Evolutionary conservation across 2,888 invertebrate genomes (phyloP).

Genomic region (Andrena marginata): DNA sequence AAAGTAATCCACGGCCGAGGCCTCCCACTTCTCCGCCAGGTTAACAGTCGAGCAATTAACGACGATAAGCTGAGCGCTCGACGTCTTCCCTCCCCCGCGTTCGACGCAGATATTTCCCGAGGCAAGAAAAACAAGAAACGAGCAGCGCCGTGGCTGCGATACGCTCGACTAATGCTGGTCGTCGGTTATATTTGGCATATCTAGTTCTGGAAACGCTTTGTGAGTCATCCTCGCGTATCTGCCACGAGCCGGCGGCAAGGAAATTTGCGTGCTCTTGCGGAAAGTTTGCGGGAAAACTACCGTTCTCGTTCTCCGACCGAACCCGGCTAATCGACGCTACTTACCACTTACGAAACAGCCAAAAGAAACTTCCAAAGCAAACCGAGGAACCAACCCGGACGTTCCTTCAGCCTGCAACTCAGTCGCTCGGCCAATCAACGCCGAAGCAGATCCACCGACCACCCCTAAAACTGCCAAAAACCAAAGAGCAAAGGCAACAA

Average conservation of each 20-base stretch:
- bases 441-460: too few species aligned
- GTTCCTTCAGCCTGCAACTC: too few species aligned
- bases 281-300: neutral
- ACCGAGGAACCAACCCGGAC: too few species aligned
- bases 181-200: conserved; percentile 54
- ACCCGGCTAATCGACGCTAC: too few species aligned
- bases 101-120: conserved; percentile 37
- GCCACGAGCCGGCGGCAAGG: neutral
- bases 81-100: neutral
- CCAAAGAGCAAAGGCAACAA: too few species aligned
- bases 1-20: neutral
- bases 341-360: too few species aligned
- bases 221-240: conserved; percentile 56
- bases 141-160: conserved; percentile 34
- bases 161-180: conserved; percentile 38
- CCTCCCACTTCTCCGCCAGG: neutral
- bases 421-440: too few species aligned
- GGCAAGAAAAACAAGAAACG: conserved; percentile 43
- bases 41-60: conserved; percentile 13
- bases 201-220: conserved; percentile 42
- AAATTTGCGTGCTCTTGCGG: conserved; percentile 11
- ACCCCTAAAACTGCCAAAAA: too few species aligned
- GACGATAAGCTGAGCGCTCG: conserved; percentile 28
- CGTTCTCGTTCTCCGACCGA: neutral
- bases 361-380: too few species aligned